phyloP scores from a whole-genome alignment of 2,888 invertebrate genomes.

The Lordiphosa andalusiaca region DNA sequence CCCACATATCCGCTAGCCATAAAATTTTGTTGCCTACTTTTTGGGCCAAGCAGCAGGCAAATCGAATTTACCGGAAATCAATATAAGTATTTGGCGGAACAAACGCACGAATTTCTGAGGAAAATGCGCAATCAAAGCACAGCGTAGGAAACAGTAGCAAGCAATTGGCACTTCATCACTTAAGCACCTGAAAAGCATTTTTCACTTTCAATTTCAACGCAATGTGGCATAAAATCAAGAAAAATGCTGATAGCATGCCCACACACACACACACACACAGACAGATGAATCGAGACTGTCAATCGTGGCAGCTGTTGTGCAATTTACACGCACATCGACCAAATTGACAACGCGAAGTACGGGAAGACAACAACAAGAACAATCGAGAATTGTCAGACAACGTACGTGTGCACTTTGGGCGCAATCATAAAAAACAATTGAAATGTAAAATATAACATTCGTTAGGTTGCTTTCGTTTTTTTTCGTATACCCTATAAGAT shows the following conservation, averaged over 20 bases:
- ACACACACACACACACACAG: constrained; percentile 15
- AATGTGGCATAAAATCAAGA: constrained; percentile 65
- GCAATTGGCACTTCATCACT: constrained; percentile 74
- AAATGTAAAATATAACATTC: constrained; percentile 73
- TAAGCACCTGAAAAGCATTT: constrained; percentile 73
- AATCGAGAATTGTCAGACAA: constrained; percentile 28
- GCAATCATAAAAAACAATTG: constrained; percentile 75
- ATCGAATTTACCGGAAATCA: constrained; percentile 54
- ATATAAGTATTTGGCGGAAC: constrained; percentile 45
- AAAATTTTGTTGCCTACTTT: constrained; percentile 65
- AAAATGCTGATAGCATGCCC: constrained; percentile 54
- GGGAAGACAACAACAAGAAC: constrained; percentile 58
- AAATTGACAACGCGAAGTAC: constrained; percentile 53
- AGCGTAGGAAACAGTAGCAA: constrained; percentile 15
- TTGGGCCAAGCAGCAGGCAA: constrained; percentile 29
- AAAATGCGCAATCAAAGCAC: constrained; percentile 55
- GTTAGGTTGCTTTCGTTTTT: constrained; percentile 29
- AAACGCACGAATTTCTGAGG: constrained; percentile 12
- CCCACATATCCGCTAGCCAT: constrained; percentile 50
- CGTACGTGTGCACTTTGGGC: constrained; percentile 67
- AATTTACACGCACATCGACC: constrained; percentile 71
- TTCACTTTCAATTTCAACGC: constrained; percentile 73
- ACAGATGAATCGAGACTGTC: constrained; percentile 41
- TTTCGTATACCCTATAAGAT: constrained; percentile 6
- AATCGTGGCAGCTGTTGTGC: constrained; percentile 70